These are phyloP conservation scores for Limnephilus lunatus DNA, from an alignment of 2,888 invertebrate genomes.

Conservation along the genomic window DNA sequence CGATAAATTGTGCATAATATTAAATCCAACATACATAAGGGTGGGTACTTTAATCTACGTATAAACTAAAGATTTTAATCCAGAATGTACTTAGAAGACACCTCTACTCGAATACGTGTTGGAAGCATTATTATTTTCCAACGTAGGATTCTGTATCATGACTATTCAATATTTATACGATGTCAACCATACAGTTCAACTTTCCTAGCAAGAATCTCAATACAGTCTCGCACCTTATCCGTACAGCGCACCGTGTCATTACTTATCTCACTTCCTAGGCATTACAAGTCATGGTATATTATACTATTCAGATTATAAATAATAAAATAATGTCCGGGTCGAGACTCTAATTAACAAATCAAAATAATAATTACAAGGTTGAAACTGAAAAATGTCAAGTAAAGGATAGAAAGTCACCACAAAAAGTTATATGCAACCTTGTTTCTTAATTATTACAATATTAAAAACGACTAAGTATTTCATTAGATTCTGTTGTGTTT, in stretches of 20 bases:
- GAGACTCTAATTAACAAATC: neutral
- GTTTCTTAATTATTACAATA: neutral
- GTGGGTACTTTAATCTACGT: neutral
- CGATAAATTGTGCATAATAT: too few species aligned
- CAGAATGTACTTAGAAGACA: neutral
- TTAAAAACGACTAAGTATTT: neutral
- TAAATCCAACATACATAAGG: neutral
- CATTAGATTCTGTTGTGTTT: neutral
- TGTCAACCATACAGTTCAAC: neutral
- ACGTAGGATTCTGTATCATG: neutral
- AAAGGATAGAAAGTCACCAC: neutral
- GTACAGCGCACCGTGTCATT: neutral
- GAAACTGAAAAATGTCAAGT: neutral
- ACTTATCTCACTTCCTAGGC: neutral
- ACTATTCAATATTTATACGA: neutral
- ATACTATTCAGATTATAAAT: neutral
- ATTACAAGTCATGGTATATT: neutral
- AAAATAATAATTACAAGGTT: conserved; percentile 2
- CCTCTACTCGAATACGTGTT: neutral
- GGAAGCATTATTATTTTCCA: neutral
- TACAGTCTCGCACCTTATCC: neutral
- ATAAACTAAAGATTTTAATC: neutral
- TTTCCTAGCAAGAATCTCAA: neutral
- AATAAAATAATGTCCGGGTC: neutral
- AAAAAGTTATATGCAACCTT: neutral